Evolutionary conservation across 2,888 invertebrate genomes (phyloP), one percentile per base, ranked within the genome.

Genomic region (Dendrolimus pini): DNA sequence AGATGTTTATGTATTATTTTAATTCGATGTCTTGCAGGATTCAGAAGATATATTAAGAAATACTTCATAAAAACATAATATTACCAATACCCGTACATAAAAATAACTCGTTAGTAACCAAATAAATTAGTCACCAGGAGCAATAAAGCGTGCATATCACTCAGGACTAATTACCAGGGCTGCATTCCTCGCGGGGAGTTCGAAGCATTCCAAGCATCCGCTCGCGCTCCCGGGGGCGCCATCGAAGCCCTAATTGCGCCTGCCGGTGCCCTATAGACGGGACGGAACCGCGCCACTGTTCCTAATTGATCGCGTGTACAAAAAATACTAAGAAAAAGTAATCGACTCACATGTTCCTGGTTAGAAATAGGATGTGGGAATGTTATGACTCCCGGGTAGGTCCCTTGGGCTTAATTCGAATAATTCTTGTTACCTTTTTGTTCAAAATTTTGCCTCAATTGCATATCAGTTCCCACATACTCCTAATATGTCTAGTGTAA

Each of bases 91-190:
- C 30, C 30, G 30, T 47, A 47, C 18, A 54, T 41, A 41, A 65
- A 60, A 65, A 72, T 77, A 77, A 77, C 78, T 77, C 73, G 72
- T 60, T 47, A 59, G 67, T 65, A 68, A 62, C 66, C 65, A 64
- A 69, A 74, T 75, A 72, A 81, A 86, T 85, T 85, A 83, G 82
- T 85, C 84, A 77, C 75, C 77, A 72, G 64, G 63, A 67, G 73
- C 71, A 77, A 71, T 71, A 69, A 69, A 68, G 65, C 72, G 70
- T 73, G 71, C 66, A 60, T 65, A 63, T 69, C 71, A 71, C 61
- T 69, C 66, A 65, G 68, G 63, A 73, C 67, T 87, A 86, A 84
- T 85, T 83, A 86, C 84, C 78, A 80, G 78, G 78, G 68, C 68
- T 64, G 74, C 83, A 86, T 85, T 78, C 76, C 81, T 62, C 64